Conservation (phyloP, 2,888 invertebrate genomes). For the Cerceris rybyensis region DNA sequence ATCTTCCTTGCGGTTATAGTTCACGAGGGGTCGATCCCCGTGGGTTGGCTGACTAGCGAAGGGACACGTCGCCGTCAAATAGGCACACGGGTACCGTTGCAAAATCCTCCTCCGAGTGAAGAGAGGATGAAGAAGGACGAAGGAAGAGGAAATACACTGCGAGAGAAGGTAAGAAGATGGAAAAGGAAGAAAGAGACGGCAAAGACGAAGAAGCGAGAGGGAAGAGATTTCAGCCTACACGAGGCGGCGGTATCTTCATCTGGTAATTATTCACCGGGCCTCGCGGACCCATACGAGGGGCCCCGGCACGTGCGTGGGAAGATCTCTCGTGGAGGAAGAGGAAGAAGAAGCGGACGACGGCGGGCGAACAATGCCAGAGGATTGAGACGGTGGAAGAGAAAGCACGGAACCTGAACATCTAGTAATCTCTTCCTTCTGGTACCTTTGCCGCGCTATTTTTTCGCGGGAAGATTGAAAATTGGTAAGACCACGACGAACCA, state of each 20-base stretch:
- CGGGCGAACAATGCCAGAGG: constrained; percentile 59
- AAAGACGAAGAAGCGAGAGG: constrained; percentile 22
- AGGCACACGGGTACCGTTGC: constrained; percentile 61
- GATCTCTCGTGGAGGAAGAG: constrained; percentile 67
- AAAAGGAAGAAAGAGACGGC: constrained; percentile 6
- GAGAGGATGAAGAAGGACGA: constrained; percentile 6
- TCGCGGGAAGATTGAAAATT: too few species aligned
- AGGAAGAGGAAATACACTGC: constrained; percentile 8
- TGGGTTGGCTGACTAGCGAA: constrained; percentile 26
- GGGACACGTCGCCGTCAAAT: constrained; percentile 41
- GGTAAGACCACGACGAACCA: too few species aligned
- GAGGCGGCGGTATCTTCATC: constrained; percentile 75
- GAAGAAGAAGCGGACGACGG: constrained; percentile 54
- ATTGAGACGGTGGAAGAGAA: constrained; percentile 68
- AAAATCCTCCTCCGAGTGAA: constrained; percentile 43
- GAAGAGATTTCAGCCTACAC: constrained; percentile 68
- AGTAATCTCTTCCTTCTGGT: constrained; percentile 60
- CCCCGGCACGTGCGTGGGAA: constrained; percentile 75
- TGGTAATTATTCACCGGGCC: constrained; percentile 76
- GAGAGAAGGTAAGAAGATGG: constrained; percentile 22
- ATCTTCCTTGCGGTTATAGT: constrained; percentile 31
- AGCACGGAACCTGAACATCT: constrained; percentile 57
- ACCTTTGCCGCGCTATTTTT: constrained; percentile 43
- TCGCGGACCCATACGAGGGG: constrained; percentile 61
- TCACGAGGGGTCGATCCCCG: constrained; percentile 43